Percentiles rank a stretch among this genome's conserved stretches.
Evolutionary conservation across 2,888 invertebrate genomes (phyloP).

Genomic region (Fragum fragum): DNA sequence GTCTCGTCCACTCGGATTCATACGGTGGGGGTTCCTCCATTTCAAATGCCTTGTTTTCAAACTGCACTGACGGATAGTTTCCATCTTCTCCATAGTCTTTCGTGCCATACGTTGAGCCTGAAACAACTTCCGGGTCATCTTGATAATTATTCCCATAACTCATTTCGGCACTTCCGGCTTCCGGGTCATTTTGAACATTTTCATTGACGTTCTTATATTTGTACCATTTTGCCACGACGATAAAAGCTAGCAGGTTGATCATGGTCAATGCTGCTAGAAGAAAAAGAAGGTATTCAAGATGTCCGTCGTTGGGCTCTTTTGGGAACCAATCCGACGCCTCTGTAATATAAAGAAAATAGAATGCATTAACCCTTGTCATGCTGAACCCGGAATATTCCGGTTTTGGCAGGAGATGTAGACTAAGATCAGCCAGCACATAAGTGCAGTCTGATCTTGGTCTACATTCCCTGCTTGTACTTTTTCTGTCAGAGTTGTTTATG

Average conservation of each 20-base stretch:
- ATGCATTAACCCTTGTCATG: too few species aligned
- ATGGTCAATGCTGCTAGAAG: conserved; percentile 52
- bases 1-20: conserved; percentile 4
- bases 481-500: too few species aligned
- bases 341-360: too few species aligned
- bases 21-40: background rate
- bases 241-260: conserved; percentile 47
- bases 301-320: conserved; percentile 62
- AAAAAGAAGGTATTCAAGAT: conserved; percentile 61
- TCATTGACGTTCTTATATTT: conserved; percentile 36
- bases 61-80: background rate
- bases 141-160: background rate
- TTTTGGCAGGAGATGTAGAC: too few species aligned
- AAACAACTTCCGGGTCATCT: background rate
- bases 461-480: too few species aligned
- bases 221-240: conserved; percentile 54
- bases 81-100: background rate
- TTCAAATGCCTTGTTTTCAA: background rate
- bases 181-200: background rate
- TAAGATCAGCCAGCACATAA: too few species aligned
- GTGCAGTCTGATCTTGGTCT: too few species aligned
- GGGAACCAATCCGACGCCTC: conserved; percentile 63
- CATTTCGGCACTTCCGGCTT: background rate
- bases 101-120: background rate
- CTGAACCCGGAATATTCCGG: too few species aligned